Conservation (phyloP, 2,797 vertebrate species). For the Pelodytes ibericus region DNA sequence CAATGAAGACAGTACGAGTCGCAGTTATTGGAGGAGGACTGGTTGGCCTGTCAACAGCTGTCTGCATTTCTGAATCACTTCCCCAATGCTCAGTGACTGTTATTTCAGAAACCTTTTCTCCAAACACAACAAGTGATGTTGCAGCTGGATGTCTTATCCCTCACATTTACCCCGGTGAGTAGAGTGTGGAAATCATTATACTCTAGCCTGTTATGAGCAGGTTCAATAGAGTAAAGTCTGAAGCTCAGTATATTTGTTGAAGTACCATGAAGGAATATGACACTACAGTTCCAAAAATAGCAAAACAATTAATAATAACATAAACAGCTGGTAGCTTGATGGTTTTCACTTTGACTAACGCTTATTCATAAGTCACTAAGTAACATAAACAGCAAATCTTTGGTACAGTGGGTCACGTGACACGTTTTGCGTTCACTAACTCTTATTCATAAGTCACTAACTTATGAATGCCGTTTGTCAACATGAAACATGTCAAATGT, state of each 20-base stretch:
- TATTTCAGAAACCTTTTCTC: conserved; percentile 83
- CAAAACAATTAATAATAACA: too few species aligned
- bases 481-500: too few species aligned
- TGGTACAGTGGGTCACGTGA: too few species aligned
- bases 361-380: too few species aligned
- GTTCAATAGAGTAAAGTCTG: background rate
- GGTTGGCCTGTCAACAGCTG: conserved; percentile 84
- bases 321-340: too few species aligned
- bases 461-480: too few species aligned
- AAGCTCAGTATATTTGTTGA: background rate
- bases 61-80: conserved; percentile 75
- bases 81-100: conserved; percentile 78
- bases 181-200: background rate
- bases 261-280: background rate
- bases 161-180: conserved; percentile 69
- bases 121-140: conserved; percentile 85
- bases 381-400: too few species aligned
- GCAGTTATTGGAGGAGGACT: conserved; percentile 88
- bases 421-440: too few species aligned
- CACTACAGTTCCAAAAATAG: too few species aligned
- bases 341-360: too few species aligned
- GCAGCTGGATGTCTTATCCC: conserved; percentile 87
- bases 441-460: too few species aligned
- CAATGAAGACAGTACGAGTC: conserved; percentile 71
- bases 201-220: background rate